A percentile compares a stretch with the other conserved stretches of the same genome.
These are phyloP conservation scores for Colletes latitarsis DNA, from an alignment of 1,140 invertebrate species.

Conservation along the genomic window DNA sequence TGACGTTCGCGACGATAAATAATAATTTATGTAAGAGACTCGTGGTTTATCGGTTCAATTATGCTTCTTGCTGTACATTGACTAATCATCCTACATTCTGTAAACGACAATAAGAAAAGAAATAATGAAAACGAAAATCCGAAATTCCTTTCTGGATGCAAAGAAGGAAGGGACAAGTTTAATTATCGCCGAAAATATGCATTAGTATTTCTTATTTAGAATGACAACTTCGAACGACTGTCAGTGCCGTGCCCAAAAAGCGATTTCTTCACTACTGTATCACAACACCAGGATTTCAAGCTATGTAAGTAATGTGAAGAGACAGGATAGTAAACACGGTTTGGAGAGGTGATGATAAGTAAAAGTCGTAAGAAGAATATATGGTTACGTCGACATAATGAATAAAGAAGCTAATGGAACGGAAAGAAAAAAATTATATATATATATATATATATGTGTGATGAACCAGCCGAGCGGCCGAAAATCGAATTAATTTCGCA, in stretches of 20 bases:
- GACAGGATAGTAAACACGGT: conserved; percentile 62
- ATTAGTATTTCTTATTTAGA: conserved; percentile 29
- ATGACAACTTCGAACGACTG: conserved; percentile 67
- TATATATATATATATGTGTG: conserved; percentile 27
- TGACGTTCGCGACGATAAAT: no score
- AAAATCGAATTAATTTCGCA: conserved; percentile 31
- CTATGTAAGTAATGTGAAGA: conserved; percentile 73
- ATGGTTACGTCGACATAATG: conserved; percentile 62
- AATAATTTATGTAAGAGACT: no score
- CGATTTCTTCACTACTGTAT: conserved; percentile 77
- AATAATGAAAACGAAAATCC: not conserved
- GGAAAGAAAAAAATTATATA: conserved; percentile 53
- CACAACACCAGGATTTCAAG: conserved; percentile 80
- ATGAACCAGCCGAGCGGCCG: conserved; percentile 66
- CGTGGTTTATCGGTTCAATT: no score
- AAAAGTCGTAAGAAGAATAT: conserved; percentile 59
- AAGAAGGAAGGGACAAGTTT: conserved; percentile 57
- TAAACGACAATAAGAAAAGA: not conserved
- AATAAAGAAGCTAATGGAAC: conserved; percentile 61
- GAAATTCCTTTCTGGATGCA: not conserved
- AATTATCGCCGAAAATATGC: conserved; percentile 33
- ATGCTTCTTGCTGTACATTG: not conserved
- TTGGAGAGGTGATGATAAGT: conserved; percentile 64
- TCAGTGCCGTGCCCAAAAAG: conserved; percentile 78
- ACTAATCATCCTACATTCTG: not conserved